Base-by-base conservation (phyloP, 64 coral and sea anemone genomes). In the Acropora yongei region DNA sequence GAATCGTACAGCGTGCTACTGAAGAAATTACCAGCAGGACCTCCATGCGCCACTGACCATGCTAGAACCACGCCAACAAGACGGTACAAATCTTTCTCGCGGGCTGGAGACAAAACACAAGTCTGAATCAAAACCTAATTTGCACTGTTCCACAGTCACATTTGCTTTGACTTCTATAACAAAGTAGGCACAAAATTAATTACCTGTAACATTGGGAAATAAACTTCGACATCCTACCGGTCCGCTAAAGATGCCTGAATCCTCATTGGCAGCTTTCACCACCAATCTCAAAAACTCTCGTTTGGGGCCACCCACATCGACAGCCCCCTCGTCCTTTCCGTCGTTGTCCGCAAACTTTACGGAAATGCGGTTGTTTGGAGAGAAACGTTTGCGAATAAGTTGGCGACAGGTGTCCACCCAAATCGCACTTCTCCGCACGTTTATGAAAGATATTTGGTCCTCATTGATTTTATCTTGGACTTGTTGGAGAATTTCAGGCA, bases 321-420 rank as follows among this genome's bases (percentile, higher is more conserved):
- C 78, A 7, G 88, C 88, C 3, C 88, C 88, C 61, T 90, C 88
- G 39, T 76, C 80, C 7, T 46, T 90, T 11, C 89, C 78, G 14
- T 82, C 63, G 11, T 80, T 79, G 55, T 91, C 89, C 0, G 78
- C 78, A 91, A 91, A 91, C 17, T 79, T 78, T 41, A 82, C 89
- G 3, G 89, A 91, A 42, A 91, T 82, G 19, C 19, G 9, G 40
- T 50, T 71, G 7, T 8, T 8, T 42, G 78, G 77, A 30, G 79
- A 72, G 13, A 91, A 82, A 4, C 55, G 51, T 53, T 91, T 91
- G 4, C 65, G 11, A 42, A 55, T 46, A 13, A 91, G 47, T 50
- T 82, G 66, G 3, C 89, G 63, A 46, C 75, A 73, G 63, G 78
- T 51, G 49, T 91, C 89, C 2, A 63, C 11, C 77, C 77, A 82